Base-by-base conservation (phyloP, 2,888 invertebrate species). In the Stenichneumon culpator region DNA sequence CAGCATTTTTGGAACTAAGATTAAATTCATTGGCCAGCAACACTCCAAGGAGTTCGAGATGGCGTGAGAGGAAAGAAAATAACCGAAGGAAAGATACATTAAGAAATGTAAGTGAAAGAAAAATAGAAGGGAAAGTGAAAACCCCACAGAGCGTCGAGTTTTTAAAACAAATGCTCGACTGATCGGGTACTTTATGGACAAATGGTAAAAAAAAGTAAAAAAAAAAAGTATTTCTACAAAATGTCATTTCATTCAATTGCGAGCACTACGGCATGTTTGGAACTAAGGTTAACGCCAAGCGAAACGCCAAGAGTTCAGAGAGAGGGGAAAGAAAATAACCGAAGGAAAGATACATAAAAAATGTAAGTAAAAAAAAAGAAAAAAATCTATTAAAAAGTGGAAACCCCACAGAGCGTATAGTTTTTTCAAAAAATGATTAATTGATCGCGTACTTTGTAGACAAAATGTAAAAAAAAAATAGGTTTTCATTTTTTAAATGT, bases 281-380 rank as follows among this genome's bases (percentile, higher is more conserved):
- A 69, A 50, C 50, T 52, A 36, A 72, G 52, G 57, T 57, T 39
- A 72, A 69, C 4, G 44, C 47, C 47, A 22, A 70, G 36, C 22
- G 14, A 70, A 44, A 50, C 36, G 19, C 32, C 36, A 63, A 32
- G 50, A n/a, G 54, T 28, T 36, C 22, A 44, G 36, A 44, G 39
- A 5, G 16, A 50, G 19, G 44, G 14, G 4, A 22, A 57, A 25
- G 28, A 19, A 50, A 47, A 60, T 3, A 63, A 47, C 36, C n/a
- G 32, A 79, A 32, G 52, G 52, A 32, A 69, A 50, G 9, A 39
- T 19, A 9, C 19, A 44, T 0, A 9, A 19, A 36, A 39, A 54
- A 25, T 1, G 52, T 32, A 3, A 32, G 5, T 32, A 32, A 32
- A n/a, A n/a, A n/a, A 52, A 19, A 52, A 52, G 19, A 19, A 19